Evolutionary conservation across 2,797 vertebrate genomes (phyloP), one percentile per base, ranked within the genome.

Genomic region (Gobio occitaniae): DNA sequence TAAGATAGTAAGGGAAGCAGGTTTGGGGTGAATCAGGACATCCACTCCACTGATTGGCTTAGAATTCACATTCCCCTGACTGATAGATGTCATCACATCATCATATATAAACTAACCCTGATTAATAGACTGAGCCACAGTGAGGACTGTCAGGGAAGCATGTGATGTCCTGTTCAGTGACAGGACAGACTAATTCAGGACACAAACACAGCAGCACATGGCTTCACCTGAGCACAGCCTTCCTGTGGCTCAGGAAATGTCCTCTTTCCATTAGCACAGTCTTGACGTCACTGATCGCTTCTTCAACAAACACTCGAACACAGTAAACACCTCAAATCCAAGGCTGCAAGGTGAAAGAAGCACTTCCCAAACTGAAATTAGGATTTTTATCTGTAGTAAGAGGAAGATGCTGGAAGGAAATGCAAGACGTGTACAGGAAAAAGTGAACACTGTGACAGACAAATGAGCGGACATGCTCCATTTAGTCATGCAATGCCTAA

Each of bases 231-330:
- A 86, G 71, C 85, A 91, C 90, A 71, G 56, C 65, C 92, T 89
- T 93, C 93, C 91, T 89, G 85, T 89, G 86, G 84, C 92, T 89
- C 84, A 93, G 93, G 93, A 94, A 94, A 92, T 91, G 88, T 88
- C 86, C 76, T 10, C 50, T 54, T 86, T 12, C 79, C 90, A 95
- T 93, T 90, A 78, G 91, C 78, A 72, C 87, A 88, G 87, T 61
- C 89, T 90, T 91, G 91, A 92, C 88, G 38, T 86, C 90, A 92
- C 86, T 11, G 2, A 48, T 65, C 5, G 82, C 88, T 84, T 88
- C 84, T 80, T 72, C 9, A 29, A 78, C 74, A 88, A 68, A 87
- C 69, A 69, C 9, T 50, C 66, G 50, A 2, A 77, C 11, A 65
- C 25, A 32, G 72, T 74, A 86, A 80, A 86, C 68, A 77, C 11